Base-by-base conservation (phyloP, 2,113 vertebrate species). In the Carassius gibelio region DNA sequence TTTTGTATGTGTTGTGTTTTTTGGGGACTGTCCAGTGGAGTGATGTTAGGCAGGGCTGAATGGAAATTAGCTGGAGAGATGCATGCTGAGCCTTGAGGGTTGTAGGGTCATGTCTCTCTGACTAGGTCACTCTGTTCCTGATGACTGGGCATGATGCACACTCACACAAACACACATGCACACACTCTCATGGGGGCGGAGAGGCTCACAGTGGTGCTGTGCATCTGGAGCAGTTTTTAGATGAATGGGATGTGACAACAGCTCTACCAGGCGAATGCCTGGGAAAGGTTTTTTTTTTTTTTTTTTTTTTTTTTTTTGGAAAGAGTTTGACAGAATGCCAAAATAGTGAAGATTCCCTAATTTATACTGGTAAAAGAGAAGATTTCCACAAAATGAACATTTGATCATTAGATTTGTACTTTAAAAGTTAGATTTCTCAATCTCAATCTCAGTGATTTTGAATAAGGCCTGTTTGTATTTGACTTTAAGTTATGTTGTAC, bases 241-340 rank as follows among this genome's bases (percentile, higher is more conserved):
- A 89, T 89, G 84, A 88, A 89, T 86, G 76, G 66, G 81, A 78
- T 84, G 82, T 88, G 88, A 88, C 87, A 79, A 86, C 78, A 86
- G 69, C 48, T 45, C 72, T 82, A 77, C 83, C 76, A 77, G 82
- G 81, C 48, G 84, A 86, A 78, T 81, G 66, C 72, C 66, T 13
- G 71, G 19, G 48, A 9, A 38, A 81, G 15, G 23, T 21, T 34
- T 48, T 45, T 42, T 42, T 36, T 36, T 38, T 45, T 45, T 45
- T 45, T 26, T 26, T 26, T 45, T 9, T 71, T 77, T 81, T 68
- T 68, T 34, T 30, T 11, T 21, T 82, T 74, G 2, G 4, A 26
- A 52, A 81, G 48, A 66, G 3, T 81, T 68, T 66, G 38, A 30
- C 3, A 62, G 17, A 8, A 68, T 81, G 79, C 55, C 15, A 62